phyloP scores from a whole-genome alignment of 2,113 vertebrate species.

The Apteryx mantelli region DNA sequence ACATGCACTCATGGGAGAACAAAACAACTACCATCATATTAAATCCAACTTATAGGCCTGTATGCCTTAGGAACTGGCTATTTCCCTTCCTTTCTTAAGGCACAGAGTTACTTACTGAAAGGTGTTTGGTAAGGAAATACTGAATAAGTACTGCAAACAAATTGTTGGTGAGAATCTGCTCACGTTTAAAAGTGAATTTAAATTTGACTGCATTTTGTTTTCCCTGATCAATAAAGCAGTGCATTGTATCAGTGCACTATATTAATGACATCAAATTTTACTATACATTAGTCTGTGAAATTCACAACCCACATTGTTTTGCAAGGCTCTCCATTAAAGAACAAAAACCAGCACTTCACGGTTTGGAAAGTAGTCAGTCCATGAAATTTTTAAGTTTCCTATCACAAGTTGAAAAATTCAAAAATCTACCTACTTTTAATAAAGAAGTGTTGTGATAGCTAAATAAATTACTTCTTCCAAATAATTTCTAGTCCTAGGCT shows the following conservation, averaged over 20 bases:
- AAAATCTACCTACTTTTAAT: background rate
- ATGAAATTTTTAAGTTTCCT: background rate
- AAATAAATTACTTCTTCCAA: background rate
- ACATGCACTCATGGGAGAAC: background rate
- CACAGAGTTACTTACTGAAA: background rate
- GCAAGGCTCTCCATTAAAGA: background rate
- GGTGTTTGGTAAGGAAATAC: background rate
- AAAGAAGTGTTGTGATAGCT: accelerated
- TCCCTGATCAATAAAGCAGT: background rate
- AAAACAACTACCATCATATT: background rate
- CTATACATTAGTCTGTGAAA: background rate
- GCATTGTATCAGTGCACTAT: background rate
- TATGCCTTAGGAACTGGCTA: background rate
- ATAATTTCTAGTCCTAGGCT: background rate
- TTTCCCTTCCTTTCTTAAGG: background rate
- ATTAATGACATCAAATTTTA: background rate
- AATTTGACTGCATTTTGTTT: background rate
- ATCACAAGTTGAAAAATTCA: background rate
- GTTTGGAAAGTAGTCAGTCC: background rate
- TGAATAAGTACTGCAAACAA: background rate
- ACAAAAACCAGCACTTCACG: background rate
- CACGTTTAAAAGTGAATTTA: background rate
- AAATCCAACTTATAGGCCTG: background rate
- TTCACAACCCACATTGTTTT: background rate
- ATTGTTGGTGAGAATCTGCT: background rate